Evolutionary conservation across 2,113 vertebrate species (phyloP).

Genomic region (Callaeas wilsoni): DNA sequence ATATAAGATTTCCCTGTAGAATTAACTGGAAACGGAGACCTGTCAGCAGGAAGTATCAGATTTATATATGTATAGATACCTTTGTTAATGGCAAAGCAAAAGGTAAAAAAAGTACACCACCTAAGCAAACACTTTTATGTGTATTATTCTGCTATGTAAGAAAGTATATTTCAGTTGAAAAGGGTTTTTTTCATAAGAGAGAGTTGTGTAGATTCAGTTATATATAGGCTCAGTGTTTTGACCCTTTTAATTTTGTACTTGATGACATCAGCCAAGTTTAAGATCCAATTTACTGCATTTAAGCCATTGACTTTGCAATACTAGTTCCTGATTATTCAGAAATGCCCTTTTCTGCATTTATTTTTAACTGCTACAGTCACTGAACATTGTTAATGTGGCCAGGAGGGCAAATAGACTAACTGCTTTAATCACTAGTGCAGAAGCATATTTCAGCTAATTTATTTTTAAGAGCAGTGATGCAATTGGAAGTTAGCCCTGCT

Average conservation of each 20-base stretch:
- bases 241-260: not conserved
- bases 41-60: not conserved
- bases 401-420: slow-evolving; percentile 41
- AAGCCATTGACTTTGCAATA: not conserved
- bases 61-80: not conserved
- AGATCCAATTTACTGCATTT: slow-evolving; percentile 22
- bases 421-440: slow-evolving; percentile 18
- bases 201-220: not conserved
- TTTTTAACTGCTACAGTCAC: slow-evolving; percentile 55
- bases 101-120: not conserved
- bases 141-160: not conserved
- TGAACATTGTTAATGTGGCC: slow-evolving; percentile 31
- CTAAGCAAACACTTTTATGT: not conserved
- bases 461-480: slow-evolving; percentile 42
- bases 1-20: not conserved
- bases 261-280: not conserved
- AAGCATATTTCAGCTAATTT: slow-evolving; percentile 38
- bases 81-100: not conserved
- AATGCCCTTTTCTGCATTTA: slow-evolving; percentile 45
- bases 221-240: not conserved
- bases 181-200: not conserved
- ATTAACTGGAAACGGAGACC: not conserved
- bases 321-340: slow-evolving; percentile 35
- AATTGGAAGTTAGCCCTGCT: not conserved
- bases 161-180: not conserved